phyloP scores from a whole-genome alignment of 2,113 vertebrate species.

The Gallinago media region DNA sequence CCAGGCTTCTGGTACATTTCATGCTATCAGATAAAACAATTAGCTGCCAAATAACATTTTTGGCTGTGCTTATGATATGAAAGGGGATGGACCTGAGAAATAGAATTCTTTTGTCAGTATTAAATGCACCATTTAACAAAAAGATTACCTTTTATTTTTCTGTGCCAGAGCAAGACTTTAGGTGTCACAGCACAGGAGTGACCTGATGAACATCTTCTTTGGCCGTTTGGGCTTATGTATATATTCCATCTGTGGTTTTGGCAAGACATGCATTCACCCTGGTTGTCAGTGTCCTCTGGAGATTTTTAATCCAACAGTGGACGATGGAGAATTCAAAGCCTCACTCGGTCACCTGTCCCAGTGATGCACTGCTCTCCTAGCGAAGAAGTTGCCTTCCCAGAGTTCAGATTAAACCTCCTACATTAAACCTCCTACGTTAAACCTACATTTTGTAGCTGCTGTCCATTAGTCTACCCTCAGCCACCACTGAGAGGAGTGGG shows the following conservation, averaged over 20 bases:
- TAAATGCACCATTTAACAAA: not conserved
- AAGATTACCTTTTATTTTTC: not conserved
- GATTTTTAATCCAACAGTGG: not conserved
- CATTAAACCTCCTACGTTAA: not conserved
- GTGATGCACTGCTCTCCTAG: not conserved
- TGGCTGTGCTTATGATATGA: not conserved
- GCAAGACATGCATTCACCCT: accelerated
- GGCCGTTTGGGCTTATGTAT: not conserved
- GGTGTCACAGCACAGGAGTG: not conserved
- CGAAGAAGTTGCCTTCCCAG: not conserved
- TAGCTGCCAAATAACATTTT: not conserved
- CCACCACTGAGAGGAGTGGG: not conserved
- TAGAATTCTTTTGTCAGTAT: not conserved
- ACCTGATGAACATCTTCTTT: not conserved
- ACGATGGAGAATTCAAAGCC: not conserved
- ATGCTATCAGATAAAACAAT: not conserved
- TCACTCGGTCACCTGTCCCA: accelerated
- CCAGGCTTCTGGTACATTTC: not conserved
- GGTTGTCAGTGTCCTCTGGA: not conserved
- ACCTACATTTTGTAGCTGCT: not conserved
- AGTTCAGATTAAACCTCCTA: not conserved
- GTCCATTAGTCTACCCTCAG: not conserved
- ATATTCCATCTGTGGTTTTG: accelerated
- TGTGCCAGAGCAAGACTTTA: not conserved
- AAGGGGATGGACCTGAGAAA: not conserved